Conservation (phyloP, 2,888 invertebrate species). For the Thalpophila matura region DNA sequence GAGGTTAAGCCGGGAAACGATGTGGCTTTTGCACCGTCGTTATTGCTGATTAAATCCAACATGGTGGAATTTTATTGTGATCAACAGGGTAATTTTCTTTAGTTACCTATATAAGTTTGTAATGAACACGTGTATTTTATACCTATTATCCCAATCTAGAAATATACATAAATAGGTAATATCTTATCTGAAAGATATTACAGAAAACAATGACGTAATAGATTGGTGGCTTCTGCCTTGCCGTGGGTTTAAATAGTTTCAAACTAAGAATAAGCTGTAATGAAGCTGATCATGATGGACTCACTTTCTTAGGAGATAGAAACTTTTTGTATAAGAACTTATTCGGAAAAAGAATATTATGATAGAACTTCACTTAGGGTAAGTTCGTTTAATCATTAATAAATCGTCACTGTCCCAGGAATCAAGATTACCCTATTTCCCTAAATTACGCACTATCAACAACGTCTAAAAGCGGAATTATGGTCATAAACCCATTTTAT, state of each 20-base stretch:
- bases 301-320: too few species aligned
- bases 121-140: not conserved
- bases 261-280: too few species aligned
- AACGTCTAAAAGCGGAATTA: slow-evolving; percentile 52
- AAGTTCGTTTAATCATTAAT: too few species aligned
- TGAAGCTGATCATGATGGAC: too few species aligned
- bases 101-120: not conserved
- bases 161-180: too few species aligned
- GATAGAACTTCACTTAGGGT: too few species aligned
- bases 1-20: slow-evolving; percentile 16
- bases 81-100: slow-evolving; percentile 4
- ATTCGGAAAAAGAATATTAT: not conserved
- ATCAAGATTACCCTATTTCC: not conserved
- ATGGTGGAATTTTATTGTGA: slow-evolving; percentile 18
- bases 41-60: slow-evolving; percentile 34
- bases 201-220: too few species aligned
- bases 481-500: slow-evolving; percentile 53
- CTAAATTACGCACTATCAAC: slow-evolving; percentile 28
- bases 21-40: slow-evolving; percentile 15
- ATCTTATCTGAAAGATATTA: too few species aligned
- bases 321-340: not conserved
- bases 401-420: slow-evolving; percentile 1
- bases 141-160: too few species aligned
- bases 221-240: too few species aligned
- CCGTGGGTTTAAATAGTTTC: too few species aligned